Conservation (phyloP, 53 echinoderm and acorn worm genomes). For the Patiria pectinifera region DNA sequence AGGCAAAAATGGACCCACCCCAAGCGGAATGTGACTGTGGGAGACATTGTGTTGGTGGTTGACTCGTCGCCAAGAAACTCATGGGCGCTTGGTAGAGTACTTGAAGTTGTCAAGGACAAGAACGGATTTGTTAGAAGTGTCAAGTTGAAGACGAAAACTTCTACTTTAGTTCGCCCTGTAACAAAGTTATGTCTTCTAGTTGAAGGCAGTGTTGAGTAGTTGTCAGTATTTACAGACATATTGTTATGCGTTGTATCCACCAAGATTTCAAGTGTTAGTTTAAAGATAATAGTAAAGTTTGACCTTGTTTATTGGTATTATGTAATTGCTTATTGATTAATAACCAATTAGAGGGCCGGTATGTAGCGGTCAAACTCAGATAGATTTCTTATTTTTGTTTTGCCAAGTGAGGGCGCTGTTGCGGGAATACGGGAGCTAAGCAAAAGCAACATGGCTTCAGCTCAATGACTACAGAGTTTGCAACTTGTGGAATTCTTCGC, state of each 20-base stretch:
- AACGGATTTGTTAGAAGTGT: slow-evolving; percentile 46
- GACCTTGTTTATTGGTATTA: neutral
- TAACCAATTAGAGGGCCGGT: slow-evolving; percentile 28
- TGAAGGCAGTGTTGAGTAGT: slow-evolving; percentile 12
- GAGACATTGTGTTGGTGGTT: slow-evolving; percentile 52
- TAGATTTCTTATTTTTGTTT: neutral
- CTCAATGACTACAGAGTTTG: neutral
- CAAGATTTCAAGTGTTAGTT: slow-evolving; percentile 1
- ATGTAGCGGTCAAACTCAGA: neutral
- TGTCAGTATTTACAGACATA: neutral
- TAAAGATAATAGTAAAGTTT: neutral
- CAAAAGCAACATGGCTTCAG: neutral
- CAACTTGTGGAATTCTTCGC: neutral
- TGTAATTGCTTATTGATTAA: slow-evolving; percentile 30
- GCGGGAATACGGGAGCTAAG: neutral
- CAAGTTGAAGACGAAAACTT: slow-evolving; percentile 63
- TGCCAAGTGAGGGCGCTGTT: neutral
- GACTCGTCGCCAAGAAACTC: slow-evolving; percentile 53
- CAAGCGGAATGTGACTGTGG: slow-evolving; percentile 47
- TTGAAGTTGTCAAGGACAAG: slow-evolving; percentile 56
- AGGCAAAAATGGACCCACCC: slow-evolving; percentile 53
- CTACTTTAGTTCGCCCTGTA: slow-evolving; percentile 59
- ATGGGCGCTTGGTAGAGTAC: slow-evolving; percentile 62
- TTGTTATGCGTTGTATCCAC: slow-evolving; percentile 6
- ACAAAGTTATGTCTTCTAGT: slow-evolving; percentile 50